These are phyloP conservation scores for Coptodon bakossiorum DNA, from an alignment of 2,113 vertebrate genomes.

Conservation along the genomic window DNA sequence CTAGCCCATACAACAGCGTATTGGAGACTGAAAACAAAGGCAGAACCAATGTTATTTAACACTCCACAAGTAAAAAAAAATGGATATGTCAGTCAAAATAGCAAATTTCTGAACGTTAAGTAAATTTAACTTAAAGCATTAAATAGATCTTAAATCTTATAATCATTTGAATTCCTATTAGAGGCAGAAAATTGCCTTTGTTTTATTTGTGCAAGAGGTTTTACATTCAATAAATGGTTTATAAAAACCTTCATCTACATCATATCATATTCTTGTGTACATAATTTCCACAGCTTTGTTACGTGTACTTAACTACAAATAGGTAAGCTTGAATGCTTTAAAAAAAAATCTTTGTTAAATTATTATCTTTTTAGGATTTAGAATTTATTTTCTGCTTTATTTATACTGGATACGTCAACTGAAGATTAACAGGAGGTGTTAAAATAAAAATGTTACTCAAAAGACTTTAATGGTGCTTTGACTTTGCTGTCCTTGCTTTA, in stretches of 20 bases:
- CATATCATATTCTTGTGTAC: neutral
- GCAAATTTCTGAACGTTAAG: neutral
- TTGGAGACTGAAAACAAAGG: neutral
- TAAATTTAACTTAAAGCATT: neutral
- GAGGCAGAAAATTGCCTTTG: neutral
- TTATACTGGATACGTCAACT: neutral
- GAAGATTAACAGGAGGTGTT: neutral
- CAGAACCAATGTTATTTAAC: neutral
- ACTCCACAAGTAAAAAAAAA: neutral
- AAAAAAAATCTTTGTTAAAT: neutral
- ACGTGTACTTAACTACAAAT: neutral
- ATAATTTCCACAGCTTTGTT: neutral
- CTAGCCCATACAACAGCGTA: neutral
- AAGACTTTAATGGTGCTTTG: neutral
- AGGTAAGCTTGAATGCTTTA: neutral
- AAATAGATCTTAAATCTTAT: neutral
- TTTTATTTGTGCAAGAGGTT: neutral
- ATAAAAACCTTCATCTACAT: neutral
- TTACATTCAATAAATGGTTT: neutral
- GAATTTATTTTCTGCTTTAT: neutral
- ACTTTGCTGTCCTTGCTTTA: constrained; percentile 43
- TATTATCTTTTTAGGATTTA: neutral
- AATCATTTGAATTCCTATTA: neutral
- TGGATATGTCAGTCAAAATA: neutral
- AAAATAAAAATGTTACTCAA: neutral